Evolutionary conservation across 2,797 vertebrate genomes (phyloP), one percentile per base, ranked within the genome.

Genomic region (Hydrocynus forskahlii): DNA sequence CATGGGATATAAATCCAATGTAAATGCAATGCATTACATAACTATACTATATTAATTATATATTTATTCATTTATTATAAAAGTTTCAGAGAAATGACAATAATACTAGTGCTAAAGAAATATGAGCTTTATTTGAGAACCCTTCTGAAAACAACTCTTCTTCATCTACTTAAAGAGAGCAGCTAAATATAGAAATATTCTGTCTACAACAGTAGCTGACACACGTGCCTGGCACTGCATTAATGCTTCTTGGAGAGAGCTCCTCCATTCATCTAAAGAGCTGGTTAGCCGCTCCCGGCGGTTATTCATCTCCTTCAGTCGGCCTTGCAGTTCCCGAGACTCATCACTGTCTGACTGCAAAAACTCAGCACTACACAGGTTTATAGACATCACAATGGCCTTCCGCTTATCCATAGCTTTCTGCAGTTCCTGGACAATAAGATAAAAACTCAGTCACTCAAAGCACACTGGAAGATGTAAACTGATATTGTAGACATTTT

Each of bases 371-470:
- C 97, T 98, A 92, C 97, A 98, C 86, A 99, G 91, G 77, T 99
- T 99, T 91, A 99, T 97, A 86, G 97, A 99, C 55, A 99, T 91
- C 81, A 99, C 94, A 90, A 97, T 94, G 0, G 98, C 96, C 92
- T 99, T 99, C 86, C 96, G 97, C 84, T 93, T 92, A 72, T 99
- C 98, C 85, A 97, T 92, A 1, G 95, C 95, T 71, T 96, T 99
- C 89, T 97, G 97, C 85, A 99, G 94, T 87, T 97, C 98, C 98
- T 99, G 87, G 21, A 43, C 0, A 21, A n/a, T 7, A 38, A 81
- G 35, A 4, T 10, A 66, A 67, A 35, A 3, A 40, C 1, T 73
- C 40, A 60, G 52, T 29, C 57, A 48, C 45, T 72, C 38, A n/a
- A 50, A 25, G 23, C 35, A 74, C 21, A 48, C 50, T 23, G 23